Conservation (phyloP, 2,888 invertebrate genomes). For the Phortica okadai region DNA sequence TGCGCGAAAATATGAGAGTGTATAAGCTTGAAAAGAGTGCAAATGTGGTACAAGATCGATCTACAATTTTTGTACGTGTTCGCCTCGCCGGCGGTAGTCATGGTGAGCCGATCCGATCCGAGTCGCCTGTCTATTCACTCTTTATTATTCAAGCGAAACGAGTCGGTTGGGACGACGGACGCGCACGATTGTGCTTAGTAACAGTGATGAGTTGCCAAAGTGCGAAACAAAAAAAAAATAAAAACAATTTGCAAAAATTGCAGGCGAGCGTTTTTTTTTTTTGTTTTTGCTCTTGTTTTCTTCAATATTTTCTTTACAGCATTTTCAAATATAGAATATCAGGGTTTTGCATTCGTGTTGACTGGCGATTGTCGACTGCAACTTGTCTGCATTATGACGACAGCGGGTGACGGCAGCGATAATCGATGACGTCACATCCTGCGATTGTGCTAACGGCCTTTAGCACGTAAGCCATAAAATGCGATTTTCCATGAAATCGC, state of each 20-base stretch:
- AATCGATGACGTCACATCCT: constrained; percentile 71
- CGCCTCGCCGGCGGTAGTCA: too few species aligned
- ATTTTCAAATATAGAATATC: constrained; percentile 74
- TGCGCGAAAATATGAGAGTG: background rate
- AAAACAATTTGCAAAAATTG: constrained; percentile 3
- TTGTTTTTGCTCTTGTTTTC: constrained; percentile 42
- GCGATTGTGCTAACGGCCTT: constrained; percentile 53
- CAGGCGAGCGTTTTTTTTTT: constrained; percentile 35
- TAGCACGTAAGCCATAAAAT: constrained; percentile 47
- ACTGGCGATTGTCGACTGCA: constrained; percentile 40
- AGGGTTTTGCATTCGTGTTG: constrained; percentile 53
- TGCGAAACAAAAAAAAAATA: constrained; percentile 35
- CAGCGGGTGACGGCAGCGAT: constrained; percentile 19
- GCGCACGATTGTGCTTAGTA: constrained; percentile 55
- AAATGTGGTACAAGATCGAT: background rate
- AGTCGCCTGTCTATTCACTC: background rate
- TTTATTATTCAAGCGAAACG: constrained; percentile 25
- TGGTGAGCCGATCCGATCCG: too few species aligned
- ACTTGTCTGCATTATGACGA: constrained; percentile 10
- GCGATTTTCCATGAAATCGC: background rate
- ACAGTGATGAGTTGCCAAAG: constrained; percentile 35
- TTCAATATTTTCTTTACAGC: constrained; percentile 59
- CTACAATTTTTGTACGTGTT: background rate
- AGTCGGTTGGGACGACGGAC: constrained; percentile 22
- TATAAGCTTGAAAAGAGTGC: too few species aligned